Conservation (phyloP, 2,113 vertebrate genomes). For the Crotalus horridus region DNA sequence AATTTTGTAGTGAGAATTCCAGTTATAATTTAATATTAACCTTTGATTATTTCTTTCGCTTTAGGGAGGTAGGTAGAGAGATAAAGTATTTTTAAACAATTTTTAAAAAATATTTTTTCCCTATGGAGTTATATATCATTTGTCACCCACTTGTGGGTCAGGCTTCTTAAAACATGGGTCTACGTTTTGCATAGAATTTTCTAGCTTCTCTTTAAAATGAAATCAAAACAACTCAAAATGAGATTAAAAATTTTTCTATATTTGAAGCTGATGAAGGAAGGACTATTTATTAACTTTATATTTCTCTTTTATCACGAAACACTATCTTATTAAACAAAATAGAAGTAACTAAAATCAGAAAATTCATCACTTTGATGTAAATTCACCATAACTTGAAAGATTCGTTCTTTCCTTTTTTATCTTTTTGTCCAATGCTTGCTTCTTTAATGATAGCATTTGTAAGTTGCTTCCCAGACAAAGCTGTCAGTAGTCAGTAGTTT, state of each 20-base stretch:
- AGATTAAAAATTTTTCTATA: constrained; percentile 11
- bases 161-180: background rate
- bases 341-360: constrained; percentile 8
- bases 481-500: constrained; percentile 20
- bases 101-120: background rate
- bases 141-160: background rate
- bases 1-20: background rate
- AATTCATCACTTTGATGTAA: constrained; percentile 29
- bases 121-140: background rate
- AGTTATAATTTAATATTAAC: background rate
- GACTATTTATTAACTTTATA: background rate
- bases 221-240: constrained; percentile 6
- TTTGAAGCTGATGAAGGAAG: constrained; percentile 19
- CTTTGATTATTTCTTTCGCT: background rate
- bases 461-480: constrained; percentile 39
- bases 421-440: constrained; percentile 38
- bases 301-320: constrained; percentile 12
- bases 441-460: constrained; percentile 47
- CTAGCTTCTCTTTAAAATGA: background rate
- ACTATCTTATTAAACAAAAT: constrained; percentile 23
- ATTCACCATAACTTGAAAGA: background rate
- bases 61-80: background rate
- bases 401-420: constrained; percentile 13
- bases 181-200: background rate
- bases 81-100: background rate